A percentile compares a stretch with the other conserved stretches of the same genome.
These are phyloP conservation scores for Ornithoptera alexandrae DNA, from an alignment of 2,888 invertebrate species.

Conservation along the genomic window DNA sequence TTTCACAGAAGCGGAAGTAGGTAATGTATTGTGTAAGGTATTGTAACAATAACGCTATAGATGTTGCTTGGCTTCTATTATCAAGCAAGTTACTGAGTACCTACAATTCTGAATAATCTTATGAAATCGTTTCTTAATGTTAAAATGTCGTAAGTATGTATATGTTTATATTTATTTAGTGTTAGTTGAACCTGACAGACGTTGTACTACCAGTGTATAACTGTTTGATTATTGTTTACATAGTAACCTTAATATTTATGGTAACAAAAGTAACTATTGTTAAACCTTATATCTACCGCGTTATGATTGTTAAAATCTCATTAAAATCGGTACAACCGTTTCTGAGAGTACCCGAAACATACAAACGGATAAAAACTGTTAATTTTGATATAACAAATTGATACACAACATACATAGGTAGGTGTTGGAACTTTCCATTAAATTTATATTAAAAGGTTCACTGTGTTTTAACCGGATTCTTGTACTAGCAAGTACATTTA, in stretches of 20 bases:
- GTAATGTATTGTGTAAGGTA: neutral
- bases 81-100: neutral
- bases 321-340: too few species aligned
- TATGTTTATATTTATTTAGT: neutral
- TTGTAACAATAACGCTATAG: neutral
- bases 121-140: neutral
- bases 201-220: neutral
- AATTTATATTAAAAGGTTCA: neutral
- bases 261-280: too few species aligned
- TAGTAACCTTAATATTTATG: too few species aligned
- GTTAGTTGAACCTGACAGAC: too few species aligned
- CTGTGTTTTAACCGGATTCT: too few species aligned
- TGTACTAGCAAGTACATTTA: too few species aligned
- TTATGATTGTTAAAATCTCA: too few species aligned
- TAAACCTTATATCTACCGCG: too few species aligned
- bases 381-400: too few species aligned
- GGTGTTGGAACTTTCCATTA: neutral
- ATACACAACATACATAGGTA: too few species aligned
- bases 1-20: neutral
- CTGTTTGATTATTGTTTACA: neutral
- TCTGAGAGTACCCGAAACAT: too few species aligned
- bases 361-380: too few species aligned
- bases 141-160: neutral
- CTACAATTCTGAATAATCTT: constrained; percentile 3
- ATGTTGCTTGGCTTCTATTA: constrained; percentile 1